These are phyloP conservation scores for Cactoblastis cactorum DNA, from an alignment of 2,888 invertebrate genomes.

Conservation along the genomic window DNA sequence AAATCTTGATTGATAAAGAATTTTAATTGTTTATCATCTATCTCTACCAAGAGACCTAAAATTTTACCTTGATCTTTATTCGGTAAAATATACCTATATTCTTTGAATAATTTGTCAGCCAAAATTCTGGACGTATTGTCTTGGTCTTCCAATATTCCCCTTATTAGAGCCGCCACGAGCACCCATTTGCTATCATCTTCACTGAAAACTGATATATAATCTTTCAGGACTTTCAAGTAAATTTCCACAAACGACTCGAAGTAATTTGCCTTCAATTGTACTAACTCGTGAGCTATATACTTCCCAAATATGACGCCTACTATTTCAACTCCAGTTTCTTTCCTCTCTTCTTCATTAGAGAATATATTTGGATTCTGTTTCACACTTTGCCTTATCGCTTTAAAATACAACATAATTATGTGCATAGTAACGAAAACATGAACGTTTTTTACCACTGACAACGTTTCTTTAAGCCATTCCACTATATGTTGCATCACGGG, in stretches of 20 bases:
- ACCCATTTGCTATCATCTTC: neutral
- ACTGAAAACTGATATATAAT: constrained; percentile 28
- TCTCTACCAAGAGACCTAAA: neutral
- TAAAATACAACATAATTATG: constrained; percentile 50
- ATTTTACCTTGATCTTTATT: neutral
- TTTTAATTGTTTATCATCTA: constrained; percentile 4
- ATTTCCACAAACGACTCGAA: constrained; percentile 43
- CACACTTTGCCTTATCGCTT: no score
- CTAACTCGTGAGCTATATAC: constrained; percentile 36
- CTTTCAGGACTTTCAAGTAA: constrained; percentile 29
- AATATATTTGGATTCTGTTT: constrained; percentile 38
- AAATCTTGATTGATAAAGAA: constrained; percentile 2
- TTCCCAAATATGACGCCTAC: constrained; percentile 43
- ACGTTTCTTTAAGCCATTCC: constrained; percentile 32
- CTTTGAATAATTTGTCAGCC: neutral
- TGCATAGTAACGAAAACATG: constrained; percentile 36
- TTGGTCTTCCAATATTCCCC: neutral
- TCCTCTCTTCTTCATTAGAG: constrained; percentile 25
- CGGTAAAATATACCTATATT: neutral
- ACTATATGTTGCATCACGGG: constrained; percentile 39
- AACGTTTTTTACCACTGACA: constrained; percentile 43
- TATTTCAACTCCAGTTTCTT: constrained; percentile 32
- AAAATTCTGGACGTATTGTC: neutral
- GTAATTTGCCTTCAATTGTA: constrained; percentile 33
- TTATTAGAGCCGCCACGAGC: neutral